Evolutionary conservation across 1,140 invertebrate genomes (phyloP).

Genomic region (Helicoverpa zea): DNA sequence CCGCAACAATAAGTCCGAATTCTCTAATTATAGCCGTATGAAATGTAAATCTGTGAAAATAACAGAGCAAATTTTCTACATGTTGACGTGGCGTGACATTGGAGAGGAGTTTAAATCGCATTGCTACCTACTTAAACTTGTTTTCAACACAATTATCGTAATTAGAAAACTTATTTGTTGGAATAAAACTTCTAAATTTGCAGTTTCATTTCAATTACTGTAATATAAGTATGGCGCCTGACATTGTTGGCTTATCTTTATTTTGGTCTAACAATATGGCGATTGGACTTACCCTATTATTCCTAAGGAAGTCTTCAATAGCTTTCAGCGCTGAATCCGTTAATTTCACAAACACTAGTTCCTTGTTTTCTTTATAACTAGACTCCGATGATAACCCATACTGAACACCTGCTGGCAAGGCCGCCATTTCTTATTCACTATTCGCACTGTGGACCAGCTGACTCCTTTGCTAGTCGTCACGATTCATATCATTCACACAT

Average conservation of each 20-base stretch:
- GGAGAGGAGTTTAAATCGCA: conserved; percentile 67
- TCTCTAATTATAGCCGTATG: conserved; percentile 84
- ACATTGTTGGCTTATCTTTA: conserved; percentile 83
- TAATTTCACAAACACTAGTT: conserved; percentile 97
- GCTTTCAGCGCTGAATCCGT: conserved; percentile 97
- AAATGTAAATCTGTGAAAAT: conserved; percentile 85
- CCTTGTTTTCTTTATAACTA: conserved; percentile 94
- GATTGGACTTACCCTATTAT: conserved; percentile 92
- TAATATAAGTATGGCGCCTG: conserved; percentile 86
- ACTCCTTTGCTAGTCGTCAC: conserved; percentile 87
- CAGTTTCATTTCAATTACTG: conserved; percentile 85
- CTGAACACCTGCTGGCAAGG: conserved; percentile 97
- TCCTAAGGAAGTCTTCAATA: conserved; percentile 95
- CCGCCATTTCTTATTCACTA: conserved; percentile 93
- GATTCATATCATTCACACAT: conserved; percentile 87
- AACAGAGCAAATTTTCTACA: conserved; percentile 83
- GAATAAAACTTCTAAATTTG: conserved; percentile 74
- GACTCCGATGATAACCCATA: conserved; percentile 97
- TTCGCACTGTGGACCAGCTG: conserved; percentile 87
- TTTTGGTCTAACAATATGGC: conserved; percentile 86
- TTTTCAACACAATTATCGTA: conserved; percentile 52
- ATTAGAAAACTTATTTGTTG: conserved; percentile 56
- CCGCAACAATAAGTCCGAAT: conserved; percentile 76
- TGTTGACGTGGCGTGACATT: conserved; percentile 86
- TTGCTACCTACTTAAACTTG: conserved; percentile 57